Evolutionary conservation across 2,888 invertebrate genomes (phyloP).

Genomic region (Cheilosia vulpina): DNA sequence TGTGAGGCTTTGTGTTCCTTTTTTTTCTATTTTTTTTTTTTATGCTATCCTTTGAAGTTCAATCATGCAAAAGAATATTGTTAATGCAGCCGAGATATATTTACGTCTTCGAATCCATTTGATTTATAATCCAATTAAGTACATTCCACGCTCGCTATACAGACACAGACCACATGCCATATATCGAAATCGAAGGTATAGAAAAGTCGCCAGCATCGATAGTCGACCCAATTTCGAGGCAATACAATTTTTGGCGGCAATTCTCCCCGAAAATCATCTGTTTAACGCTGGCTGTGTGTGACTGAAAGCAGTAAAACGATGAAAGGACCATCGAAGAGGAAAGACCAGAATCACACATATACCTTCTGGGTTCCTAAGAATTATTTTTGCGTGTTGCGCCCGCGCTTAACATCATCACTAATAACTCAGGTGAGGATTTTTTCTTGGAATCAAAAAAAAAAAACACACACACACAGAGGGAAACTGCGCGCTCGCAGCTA

Average conservation of each 20-base stretch:
- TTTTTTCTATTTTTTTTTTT: constrained; percentile 4
- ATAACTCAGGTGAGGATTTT: constrained; percentile 68
- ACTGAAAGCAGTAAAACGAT: not conserved
- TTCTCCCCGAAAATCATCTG: constrained; percentile 51
- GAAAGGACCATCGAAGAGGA: constrained; percentile 19
- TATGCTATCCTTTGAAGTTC: constrained; percentile 39
- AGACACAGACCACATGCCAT: constrained; percentile 1
- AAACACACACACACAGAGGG: constrained; percentile 9
- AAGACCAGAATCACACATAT: not conserved
- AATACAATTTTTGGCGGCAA: constrained; percentile 56
- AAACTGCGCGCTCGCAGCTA: constrained; percentile 38
- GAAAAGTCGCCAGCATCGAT: constrained; percentile 18
- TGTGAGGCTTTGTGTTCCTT: not conserved
- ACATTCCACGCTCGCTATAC: constrained; percentile 6
- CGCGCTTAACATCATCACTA: constrained; percentile 70
- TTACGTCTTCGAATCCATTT: constrained; percentile 31
- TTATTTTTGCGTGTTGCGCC: constrained; percentile 66
- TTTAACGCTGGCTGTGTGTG: constrained; percentile 15
- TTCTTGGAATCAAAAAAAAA: constrained; percentile 31
- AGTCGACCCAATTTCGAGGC: constrained; percentile 63
- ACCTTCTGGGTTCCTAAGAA: constrained; percentile 2
- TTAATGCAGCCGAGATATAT: constrained; percentile 19
- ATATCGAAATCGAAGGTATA: not conserved
- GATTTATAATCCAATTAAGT: constrained; percentile 66
- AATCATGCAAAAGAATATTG: constrained; percentile 53